A percentile compares a stretch with the other conserved stretches of the same genome.
phyloP scores from a whole-genome alignment of 2,113 vertebrate species.

The Cyanistes caeruleus region DNA sequence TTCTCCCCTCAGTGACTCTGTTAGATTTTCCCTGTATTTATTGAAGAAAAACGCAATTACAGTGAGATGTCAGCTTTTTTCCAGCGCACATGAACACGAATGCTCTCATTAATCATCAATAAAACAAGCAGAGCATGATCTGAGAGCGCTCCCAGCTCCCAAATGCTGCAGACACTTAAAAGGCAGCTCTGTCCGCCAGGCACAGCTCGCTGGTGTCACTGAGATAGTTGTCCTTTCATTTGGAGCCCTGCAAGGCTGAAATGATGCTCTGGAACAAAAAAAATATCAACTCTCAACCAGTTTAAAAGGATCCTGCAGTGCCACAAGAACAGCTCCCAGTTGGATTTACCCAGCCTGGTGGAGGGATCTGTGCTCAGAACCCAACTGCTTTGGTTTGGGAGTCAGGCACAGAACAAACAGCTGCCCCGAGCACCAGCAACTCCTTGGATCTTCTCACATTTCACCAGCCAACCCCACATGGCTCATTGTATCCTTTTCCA shows the following conservation, averaged over 20 bases:
- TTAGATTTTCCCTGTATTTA: constrained; percentile 3
- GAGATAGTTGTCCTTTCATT: constrained; percentile 32
- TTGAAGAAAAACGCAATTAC: constrained; percentile 52
- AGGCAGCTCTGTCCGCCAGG: constrained; percentile 36
- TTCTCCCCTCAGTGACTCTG: neutral
- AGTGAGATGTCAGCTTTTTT: neutral
- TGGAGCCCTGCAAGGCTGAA: neutral
- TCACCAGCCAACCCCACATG: neutral
- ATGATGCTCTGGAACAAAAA: neutral
- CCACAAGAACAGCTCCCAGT: neutral
- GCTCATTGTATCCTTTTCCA: neutral
- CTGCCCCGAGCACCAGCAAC: neutral
- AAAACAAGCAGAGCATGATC: constrained; percentile 56
- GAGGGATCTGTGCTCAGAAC: neutral
- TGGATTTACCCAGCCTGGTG: neutral
- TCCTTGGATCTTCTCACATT: neutral
- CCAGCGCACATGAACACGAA: neutral
- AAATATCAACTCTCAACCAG: neutral
- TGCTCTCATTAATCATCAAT: constrained; percentile 69
- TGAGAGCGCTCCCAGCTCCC: neutral
- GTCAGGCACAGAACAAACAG: neutral
- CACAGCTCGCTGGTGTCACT: neutral
- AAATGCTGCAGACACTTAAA: constrained; percentile 24
- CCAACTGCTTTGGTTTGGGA: neutral
- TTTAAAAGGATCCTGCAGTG: neutral